phyloP scores from a whole-genome alignment of 1,140 invertebrate genomes.

The Drosophila watanabei region DNA sequence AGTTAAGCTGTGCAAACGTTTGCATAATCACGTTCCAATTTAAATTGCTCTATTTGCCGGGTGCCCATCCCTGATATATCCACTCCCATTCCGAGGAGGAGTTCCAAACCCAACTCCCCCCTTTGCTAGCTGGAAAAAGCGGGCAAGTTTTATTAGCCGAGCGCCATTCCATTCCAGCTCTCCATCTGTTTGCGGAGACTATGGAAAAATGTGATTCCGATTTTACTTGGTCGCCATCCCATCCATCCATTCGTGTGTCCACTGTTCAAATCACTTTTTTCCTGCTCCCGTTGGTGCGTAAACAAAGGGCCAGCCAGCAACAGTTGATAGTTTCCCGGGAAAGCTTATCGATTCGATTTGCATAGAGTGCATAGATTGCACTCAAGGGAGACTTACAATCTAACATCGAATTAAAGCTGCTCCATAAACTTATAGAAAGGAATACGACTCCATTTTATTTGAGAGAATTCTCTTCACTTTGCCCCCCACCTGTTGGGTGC shows the following conservation, averaged over 20 bases:
- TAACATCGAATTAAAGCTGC: neutral
- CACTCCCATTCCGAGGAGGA: no score
- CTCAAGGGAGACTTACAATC: no score
- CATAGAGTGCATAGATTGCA: constrained; percentile 12
- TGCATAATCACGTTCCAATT: constrained; percentile 84
- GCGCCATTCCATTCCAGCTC: constrained; percentile 18
- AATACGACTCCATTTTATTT: neutral
- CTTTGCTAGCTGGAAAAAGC: constrained; percentile 47
- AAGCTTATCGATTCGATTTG: constrained; percentile 29
- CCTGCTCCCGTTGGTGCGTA: constrained; percentile 28
- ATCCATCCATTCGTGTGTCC: constrained; percentile 15
- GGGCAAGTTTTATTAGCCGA: constrained; percentile 76
- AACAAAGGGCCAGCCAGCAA: constrained; percentile 34
- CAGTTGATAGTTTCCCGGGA: constrained; percentile 20
- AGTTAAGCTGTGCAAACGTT: constrained; percentile 83
- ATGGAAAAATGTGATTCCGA: constrained; percentile 60
- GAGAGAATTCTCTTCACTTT: neutral
- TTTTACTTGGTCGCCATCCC: constrained; percentile 28
- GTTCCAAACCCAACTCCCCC: no score
- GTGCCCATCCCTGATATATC: neutral
- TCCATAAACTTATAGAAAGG: neutral
- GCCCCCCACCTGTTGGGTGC: neutral
- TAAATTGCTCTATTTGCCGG: constrained; percentile 81
- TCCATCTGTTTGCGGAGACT: constrained; percentile 60
- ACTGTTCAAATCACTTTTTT: constrained; percentile 37